These are phyloP conservation scores for Heliothis peltigera DNA, from an alignment of 2,888 invertebrate species.

Conservation along the genomic window DNA sequence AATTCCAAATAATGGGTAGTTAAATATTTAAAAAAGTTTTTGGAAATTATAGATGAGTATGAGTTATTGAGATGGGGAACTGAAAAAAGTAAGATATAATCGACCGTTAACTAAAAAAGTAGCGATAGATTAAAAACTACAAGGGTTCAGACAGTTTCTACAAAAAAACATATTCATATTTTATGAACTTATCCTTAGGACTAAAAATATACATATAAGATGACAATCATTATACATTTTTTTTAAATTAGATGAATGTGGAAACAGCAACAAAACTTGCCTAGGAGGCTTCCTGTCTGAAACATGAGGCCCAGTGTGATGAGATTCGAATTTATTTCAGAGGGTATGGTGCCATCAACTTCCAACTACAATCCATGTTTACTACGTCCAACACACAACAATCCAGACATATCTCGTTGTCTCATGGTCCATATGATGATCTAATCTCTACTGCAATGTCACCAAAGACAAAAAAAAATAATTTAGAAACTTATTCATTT, in stretches of 20 bases:
- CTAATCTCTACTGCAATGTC: slow-evolving; percentile 78
- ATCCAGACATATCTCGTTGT: slow-evolving; percentile 91
- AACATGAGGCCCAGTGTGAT: slow-evolving; percentile 81
- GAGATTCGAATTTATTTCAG: slow-evolving; percentile 89
- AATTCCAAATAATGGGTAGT: no score
- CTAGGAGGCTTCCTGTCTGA: slow-evolving; percentile 78
- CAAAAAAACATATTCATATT: not conserved
- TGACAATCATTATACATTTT: not conserved
- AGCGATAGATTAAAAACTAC: not conserved
- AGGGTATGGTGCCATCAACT: slow-evolving; percentile 87
- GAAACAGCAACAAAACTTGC: slow-evolving; percentile 84
- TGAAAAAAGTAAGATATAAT: not conserved
- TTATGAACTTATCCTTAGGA: slow-evolving; percentile 34
- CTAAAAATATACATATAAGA: slow-evolving; percentile 1
- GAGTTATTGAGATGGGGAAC: not conserved
- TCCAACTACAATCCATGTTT: slow-evolving; percentile 86
- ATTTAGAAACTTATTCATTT: slow-evolving; percentile 83
- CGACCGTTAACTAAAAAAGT: not conserved
- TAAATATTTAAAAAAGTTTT: no score
- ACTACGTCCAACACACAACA: slow-evolving; percentile 89
- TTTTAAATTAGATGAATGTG: no score
- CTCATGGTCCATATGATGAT: slow-evolving; percentile 91
- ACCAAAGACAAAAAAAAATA: slow-evolving; percentile 70
- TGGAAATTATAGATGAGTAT: no score
- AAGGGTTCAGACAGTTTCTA: not conserved